Evolutionary conservation across 2,888 invertebrate species (phyloP).

Genomic region (Synanthedon andrenaeformis): DNA sequence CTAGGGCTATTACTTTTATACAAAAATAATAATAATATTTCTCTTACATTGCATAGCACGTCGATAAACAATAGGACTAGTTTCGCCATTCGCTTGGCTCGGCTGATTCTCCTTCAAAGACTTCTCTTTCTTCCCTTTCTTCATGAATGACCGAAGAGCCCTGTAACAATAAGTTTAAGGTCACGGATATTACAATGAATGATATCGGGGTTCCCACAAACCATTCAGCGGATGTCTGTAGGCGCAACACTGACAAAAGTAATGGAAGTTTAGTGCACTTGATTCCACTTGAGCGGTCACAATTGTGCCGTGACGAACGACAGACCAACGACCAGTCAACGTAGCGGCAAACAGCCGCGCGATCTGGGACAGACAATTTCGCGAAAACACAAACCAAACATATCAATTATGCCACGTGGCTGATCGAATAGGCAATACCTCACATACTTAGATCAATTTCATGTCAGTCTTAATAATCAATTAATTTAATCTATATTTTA

Average conservation of each 20-base stretch:
- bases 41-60: slow-evolving; percentile 54
- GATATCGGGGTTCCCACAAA: slow-evolving; percentile 21
- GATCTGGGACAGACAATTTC: no score
- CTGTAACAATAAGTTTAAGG: slow-evolving; percentile 31
- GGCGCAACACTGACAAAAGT: slow-evolving; percentile 48
- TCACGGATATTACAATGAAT: slow-evolving; percentile 3
- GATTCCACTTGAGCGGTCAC: slow-evolving; percentile 56
- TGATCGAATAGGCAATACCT: no score
- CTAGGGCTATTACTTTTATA: no score
- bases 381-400: no score
- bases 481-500: no score
- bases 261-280: slow-evolving; percentile 59
- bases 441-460: no score
- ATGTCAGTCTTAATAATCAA: no score
- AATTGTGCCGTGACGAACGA: slow-evolving; percentile 43
- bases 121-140: slow-evolving; percentile 53
- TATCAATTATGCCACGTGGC: no score
- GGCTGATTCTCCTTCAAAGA: slow-evolving; percentile 16
- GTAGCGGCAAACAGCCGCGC: slow-evolving; percentile 9
- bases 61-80: slow-evolving; percentile 52
- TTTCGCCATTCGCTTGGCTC: slow-evolving; percentile 38
- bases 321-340: slow-evolving; percentile 15
- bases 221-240: slow-evolving; percentile 44
- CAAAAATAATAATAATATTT: no score
- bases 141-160: slow-evolving; percentile 63